Conservation (phyloP, 53 echinoderm and acorn worm genomes). For the Crossaster papposus region DNA sequence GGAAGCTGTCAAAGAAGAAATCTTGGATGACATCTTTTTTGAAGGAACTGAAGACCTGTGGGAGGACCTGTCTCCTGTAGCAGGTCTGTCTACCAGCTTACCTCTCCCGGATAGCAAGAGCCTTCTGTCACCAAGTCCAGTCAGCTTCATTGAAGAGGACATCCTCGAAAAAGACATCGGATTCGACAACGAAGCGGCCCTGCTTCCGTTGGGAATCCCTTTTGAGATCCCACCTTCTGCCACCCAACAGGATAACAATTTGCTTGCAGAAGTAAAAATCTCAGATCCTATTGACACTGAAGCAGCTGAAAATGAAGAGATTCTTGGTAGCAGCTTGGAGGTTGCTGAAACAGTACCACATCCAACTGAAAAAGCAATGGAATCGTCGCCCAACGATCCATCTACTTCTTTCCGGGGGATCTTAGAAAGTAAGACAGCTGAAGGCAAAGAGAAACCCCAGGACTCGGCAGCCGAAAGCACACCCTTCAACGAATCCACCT, state of each 20-base stretch:
- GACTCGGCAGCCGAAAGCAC: background rate
- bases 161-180: slow-evolving; percentile 24
- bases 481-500: background rate
- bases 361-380: slow-evolving; percentile 6
- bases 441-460: background rate
- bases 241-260: background rate
- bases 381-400: background rate
- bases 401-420: background rate
- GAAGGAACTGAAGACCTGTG: slow-evolving; percentile 10
- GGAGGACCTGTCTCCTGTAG: slow-evolving; percentile 33
- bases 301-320: slow-evolving; percentile 19
- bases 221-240: slow-evolving; percentile 36
- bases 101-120: slow-evolving; percentile 45
- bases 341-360: slow-evolving; percentile 15
- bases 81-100: slow-evolving; percentile 43
- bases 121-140: slow-evolving; percentile 37
- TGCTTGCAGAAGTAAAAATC: background rate
- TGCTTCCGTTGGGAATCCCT: background rate
- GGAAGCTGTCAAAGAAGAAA: slow-evolving; percentile 12
- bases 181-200: background rate
- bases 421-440: background rate
- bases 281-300: slow-evolving; percentile 6
- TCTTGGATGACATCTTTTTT: slow-evolving; percentile 26
- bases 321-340: slow-evolving; percentile 35
- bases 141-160: slow-evolving; percentile 28